These are phyloP conservation scores for Synanthedon tipuliformis DNA, from an alignment of 2,888 invertebrate genomes.

Conservation along the genomic window DNA sequence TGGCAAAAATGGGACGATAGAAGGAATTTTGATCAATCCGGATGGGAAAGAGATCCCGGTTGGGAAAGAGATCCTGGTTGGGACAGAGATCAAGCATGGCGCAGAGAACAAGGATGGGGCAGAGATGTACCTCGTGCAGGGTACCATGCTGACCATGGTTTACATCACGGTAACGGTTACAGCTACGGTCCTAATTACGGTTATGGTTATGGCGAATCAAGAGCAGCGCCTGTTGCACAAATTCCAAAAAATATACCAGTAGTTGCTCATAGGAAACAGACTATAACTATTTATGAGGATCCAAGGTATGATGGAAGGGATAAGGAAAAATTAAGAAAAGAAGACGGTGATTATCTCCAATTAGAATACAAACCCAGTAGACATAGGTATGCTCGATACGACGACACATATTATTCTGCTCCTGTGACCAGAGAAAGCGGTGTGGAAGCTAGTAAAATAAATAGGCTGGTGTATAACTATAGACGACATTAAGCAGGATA, in stretches of 20 bases:
- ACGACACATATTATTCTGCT: constrained; percentile 49
- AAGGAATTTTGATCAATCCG: constrained; percentile 27
- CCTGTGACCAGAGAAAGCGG: constrained; percentile 29
- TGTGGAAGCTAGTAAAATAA: constrained; percentile 58
- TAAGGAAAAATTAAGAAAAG: constrained; percentile 42
- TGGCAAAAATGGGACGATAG: constrained; percentile 41
- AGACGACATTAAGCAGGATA: constrained; percentile 34
- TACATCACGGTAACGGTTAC: constrained; percentile 51
- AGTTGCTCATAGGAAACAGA: constrained; percentile 57
- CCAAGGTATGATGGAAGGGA: constrained; percentile 55
- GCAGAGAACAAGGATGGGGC: constrained; percentile 26
- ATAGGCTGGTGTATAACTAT: constrained; percentile 63
- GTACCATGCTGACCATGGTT: constrained; percentile 51
- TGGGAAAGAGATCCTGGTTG: constrained; percentile 26
- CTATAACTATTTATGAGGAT: constrained; percentile 65
- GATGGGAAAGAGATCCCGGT: constrained; percentile 7
- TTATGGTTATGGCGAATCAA: constrained; percentile 49
- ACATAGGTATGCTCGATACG: constrained; percentile 57
- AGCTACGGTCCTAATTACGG: constrained; percentile 50
- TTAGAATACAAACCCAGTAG: constrained; percentile 57
- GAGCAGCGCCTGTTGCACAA: constrained; percentile 40
- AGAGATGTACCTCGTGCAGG: constrained; percentile 51
- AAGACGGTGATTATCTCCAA: constrained; percentile 54
- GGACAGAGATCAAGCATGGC: constrained; percentile 27
- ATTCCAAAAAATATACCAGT: constrained; percentile 45